phyloP scores from a whole-genome alignment of 2,797 vertebrate genomes.

The Sarcophilus harrisii region DNA sequence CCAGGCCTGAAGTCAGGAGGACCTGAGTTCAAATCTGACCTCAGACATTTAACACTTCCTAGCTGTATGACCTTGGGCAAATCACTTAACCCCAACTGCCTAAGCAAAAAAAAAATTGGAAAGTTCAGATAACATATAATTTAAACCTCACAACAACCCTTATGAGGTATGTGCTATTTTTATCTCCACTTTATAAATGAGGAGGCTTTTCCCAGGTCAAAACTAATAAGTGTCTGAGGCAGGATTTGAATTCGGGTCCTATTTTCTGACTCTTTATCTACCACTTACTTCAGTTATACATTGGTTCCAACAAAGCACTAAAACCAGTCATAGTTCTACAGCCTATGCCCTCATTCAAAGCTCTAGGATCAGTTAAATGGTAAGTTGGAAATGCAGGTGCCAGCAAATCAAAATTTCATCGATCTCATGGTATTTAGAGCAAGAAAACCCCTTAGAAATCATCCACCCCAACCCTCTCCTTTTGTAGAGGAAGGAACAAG shows the following conservation, averaged over 20 bases:
- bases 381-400: background rate
- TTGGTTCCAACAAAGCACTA: background rate
- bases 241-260: background rate
- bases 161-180: background rate
- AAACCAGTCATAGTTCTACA: background rate
- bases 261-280: background rate
- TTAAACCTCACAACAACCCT: background rate
- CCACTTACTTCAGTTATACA: background rate
- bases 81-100: no score
- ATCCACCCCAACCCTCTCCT: no score
- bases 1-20: no score
- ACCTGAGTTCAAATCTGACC: no score
- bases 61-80: no score
- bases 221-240: background rate
- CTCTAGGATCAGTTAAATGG: background rate
- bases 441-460: background rate
- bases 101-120: no score
- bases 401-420: background rate
- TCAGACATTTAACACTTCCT: no score
- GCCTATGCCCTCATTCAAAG: background rate
- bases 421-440: no score
- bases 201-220: background rate
- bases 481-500: background rate
- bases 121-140: background rate
- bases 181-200: background rate